Percentiles rank a stretch among this genome's conserved stretches.
phyloP scores from a whole-genome alignment of 2,797 vertebrate genomes.

The Megaceryle alcyon region DNA sequence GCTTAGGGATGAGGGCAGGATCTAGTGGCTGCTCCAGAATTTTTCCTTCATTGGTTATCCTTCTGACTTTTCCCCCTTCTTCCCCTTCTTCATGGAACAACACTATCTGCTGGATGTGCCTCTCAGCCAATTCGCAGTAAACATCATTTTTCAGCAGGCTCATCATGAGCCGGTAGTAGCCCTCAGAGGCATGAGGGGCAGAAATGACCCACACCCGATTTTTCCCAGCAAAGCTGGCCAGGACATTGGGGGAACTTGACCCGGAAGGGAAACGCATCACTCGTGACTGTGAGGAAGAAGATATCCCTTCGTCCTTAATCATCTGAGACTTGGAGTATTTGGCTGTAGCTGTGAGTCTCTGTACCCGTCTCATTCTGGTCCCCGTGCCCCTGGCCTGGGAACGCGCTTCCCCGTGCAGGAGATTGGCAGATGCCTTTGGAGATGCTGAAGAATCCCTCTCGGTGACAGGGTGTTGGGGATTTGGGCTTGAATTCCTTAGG shows the following conservation, averaged over 20 bases:
- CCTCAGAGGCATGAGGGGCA: conserved; percentile 92
- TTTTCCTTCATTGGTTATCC: conserved; percentile 91
- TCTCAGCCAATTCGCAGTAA: conserved; percentile 94
- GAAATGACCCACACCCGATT: conserved; percentile 94
- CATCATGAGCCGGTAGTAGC: conserved; percentile 98
- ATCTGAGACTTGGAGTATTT: conserved; percentile 67
- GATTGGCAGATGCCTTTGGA: conserved; percentile 11
- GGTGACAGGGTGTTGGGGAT: conserved; percentile 59
- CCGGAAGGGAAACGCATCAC: conserved; percentile 83
- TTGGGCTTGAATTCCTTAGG: conserved; percentile 18
- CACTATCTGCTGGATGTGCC: conserved; percentile 94
- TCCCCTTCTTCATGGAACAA: conserved; percentile 94
- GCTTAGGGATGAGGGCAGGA: conserved; percentile 88
- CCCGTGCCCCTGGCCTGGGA: conserved; percentile 24
- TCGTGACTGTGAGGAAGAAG: conserved; percentile 76
- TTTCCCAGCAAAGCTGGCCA: conserved; percentile 94
- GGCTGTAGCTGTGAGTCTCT: conserved; percentile 63
- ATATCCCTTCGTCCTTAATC: conserved; percentile 84
- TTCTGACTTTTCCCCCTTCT: conserved; percentile 90
- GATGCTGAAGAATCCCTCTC: conserved; percentile 53
- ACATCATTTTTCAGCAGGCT: conserved; percentile 93
- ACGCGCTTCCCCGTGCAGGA: conserved; percentile 65
- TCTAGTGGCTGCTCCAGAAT: conserved; percentile 92
- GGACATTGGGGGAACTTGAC: conserved; percentile 88
- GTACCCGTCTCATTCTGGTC: conserved; percentile 42